Evolutionary conservation across 2,888 invertebrate genomes (phyloP), one percentile per base, ranked within the genome.

Genomic region (Peribatodes rhomboidaria): DNA sequence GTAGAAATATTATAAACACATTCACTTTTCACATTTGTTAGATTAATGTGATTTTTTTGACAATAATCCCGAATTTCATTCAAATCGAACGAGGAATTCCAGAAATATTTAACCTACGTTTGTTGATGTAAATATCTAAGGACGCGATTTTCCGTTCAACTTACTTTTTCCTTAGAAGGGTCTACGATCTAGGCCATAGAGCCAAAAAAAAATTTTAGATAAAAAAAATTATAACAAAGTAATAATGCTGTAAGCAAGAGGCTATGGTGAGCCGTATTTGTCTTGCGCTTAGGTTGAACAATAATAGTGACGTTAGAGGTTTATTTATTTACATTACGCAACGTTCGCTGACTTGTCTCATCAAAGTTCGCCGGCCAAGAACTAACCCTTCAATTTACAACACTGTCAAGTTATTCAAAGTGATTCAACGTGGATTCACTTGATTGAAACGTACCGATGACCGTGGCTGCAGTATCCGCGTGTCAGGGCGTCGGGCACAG

Each of bases 361-460:
- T 41, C 63, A 67, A 70, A 67, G 70, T 70, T 68, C 62, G 62
- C 37, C 35, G 56, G 31, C 41, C 53, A 59, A 55, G 41, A 39
- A 42, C 31, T 39, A 54, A 16, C 58, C 62, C 54, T 53, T 20
- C 55, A 37, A 42, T 33, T 55, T 33, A 20, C 27, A 14, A n/a
- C 13, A 53, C 35, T 46, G 35, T 54, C 35, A 6, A 53, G 10
- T 58, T 64, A 67, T 69, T 68, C 61, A 71, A 75, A 75, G 74
- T 35, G 70, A 74, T 75, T 70, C 64, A 72, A 66, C 72, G 73
- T 73, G 41, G 71, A 74, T 74, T 69, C 65, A 70, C 63, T 73
- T 67, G 56, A 75, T 69, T 73, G 68, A 68, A 60, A 54, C 47
- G 46, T 59, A 62, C 59, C 68, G 65, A 55, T 44, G 61, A 44